Evolutionary conservation across 2,888 invertebrate species (phyloP), one percentile per base, ranked within the genome.

Genomic region (Agonopterix arenella): DNA sequence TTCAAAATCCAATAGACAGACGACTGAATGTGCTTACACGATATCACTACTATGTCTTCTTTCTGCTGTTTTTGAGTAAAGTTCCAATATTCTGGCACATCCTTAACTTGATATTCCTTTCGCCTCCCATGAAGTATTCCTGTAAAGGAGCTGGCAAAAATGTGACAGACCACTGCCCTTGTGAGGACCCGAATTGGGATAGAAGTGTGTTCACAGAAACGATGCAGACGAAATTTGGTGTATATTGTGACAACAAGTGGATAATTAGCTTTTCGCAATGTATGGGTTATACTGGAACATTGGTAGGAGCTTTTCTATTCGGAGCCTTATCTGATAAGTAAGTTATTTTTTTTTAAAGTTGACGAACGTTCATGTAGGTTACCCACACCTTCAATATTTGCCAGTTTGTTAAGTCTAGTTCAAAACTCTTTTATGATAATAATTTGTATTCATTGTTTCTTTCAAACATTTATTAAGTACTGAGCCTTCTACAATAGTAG

Each of bases 321-420:
- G 85, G 84, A 54, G 68, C 77, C 52, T 44, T 83, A 40, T 76
- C 84, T 42, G 84, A 85, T 59, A 77, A 54, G 84, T 84, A 61
- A 60, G 66, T 51, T 48, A 18, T 49, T 50, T 47, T 47, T n/a
- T 42, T 43, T 53, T 1, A 40, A n/a, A 40, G 5, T 28, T 28
- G 28, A 28, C 5, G 5, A 28, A 28, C 7, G 5, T 7, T 28
- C 28, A 28, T 18, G 2, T 18, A 18, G 18, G 1, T 4, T 18
- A 18, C 3, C 18, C 18, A 4, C 2, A 18, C 2, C 4, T 18
- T 2, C 18, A 18, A 18, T 3, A 18, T 18, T 18, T 18, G 2
- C 18, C 18, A 18, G 18, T 18, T 18, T 18, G 2, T 4, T 18
- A 18, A 18, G 18, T 13, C 13, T 2, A 13, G 13, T n/a, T n/a